These are phyloP conservation scores for Melanaphis sacchari DNA, from an alignment of 1,140 invertebrate genomes.

Conservation along the genomic window DNA sequence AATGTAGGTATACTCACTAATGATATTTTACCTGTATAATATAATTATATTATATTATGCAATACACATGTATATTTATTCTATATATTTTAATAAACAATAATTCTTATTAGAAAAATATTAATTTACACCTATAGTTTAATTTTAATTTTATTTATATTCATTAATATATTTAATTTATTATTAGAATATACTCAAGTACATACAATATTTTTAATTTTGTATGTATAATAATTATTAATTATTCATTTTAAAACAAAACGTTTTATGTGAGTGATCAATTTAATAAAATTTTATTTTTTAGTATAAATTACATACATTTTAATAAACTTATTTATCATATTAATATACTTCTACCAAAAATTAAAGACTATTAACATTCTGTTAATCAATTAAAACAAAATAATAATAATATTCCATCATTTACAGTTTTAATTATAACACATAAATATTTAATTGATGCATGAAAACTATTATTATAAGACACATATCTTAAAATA, in stretches of 20 bases:
- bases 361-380: background rate
- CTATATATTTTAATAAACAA: background rate
- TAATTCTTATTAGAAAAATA: background rate
- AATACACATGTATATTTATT: background rate
- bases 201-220: background rate
- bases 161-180: conserved; percentile 8
- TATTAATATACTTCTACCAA: background rate
- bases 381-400: background rate
- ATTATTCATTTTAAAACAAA: background rate
- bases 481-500: background rate
- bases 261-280: background rate
- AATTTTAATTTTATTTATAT: background rate
- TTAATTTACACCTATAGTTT: background rate
- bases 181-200: background rate
- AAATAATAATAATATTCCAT: background rate
- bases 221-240: background rate
- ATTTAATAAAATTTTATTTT: conserved; percentile 36
- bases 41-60: background rate
- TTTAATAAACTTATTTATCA: background rate
- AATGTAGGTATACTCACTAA: background rate
- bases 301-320: background rate
- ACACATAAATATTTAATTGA: background rate
- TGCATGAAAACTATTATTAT: background rate
- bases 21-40: background rate
- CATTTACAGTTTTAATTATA: background rate